These are phyloP conservation scores for Gallinago solitaria DNA, from an alignment of 2,797 vertebrate genomes.

Conservation along the genomic window DNA sequence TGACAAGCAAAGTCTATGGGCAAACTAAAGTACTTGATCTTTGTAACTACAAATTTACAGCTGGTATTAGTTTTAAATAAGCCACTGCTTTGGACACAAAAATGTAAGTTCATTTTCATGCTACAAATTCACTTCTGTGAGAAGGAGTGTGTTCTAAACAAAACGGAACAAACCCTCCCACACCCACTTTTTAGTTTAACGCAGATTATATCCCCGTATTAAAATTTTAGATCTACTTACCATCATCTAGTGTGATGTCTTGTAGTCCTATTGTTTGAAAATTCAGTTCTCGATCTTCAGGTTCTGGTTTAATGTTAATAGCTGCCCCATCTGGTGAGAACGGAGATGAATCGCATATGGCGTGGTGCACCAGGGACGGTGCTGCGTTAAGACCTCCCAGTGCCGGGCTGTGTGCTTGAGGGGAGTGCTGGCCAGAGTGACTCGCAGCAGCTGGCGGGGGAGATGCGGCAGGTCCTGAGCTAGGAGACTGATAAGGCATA, in stretches of 20 bases:
- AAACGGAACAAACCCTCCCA: background rate
- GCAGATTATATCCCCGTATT: background rate
- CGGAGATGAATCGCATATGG: constrained; percentile 82
- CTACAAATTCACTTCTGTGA: background rate
- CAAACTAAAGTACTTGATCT: background rate
- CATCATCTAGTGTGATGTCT: constrained; percentile 98
- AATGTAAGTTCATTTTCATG: background rate
- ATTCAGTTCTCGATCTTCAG: constrained; percentile 90
- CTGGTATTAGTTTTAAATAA: background rate
- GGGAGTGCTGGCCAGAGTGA: constrained; percentile 81
- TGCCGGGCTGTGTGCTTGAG: constrained; percentile 83
- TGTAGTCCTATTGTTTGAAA: constrained; percentile 96
- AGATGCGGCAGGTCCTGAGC: constrained; percentile 77
- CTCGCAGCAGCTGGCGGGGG: constrained; percentile 84
- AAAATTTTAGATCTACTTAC: constrained; percentile 78
- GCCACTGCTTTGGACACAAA: background rate
- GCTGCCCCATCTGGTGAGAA: constrained; percentile 85
- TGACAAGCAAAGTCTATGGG: background rate
- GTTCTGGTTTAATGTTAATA: constrained; percentile 92
- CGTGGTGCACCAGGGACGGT: constrained; percentile 83
- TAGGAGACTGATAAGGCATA: constrained; percentile 91
- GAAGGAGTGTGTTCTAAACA: background rate
- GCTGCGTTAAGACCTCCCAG: constrained; percentile 78
- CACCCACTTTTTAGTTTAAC: background rate
- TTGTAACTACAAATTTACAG: background rate